A percentile compares a stretch with the other conserved stretches of the same genome.
phyloP scores from a whole-genome alignment of 2,113 vertebrate species.

The Xenotilapia caudafasciata region DNA sequence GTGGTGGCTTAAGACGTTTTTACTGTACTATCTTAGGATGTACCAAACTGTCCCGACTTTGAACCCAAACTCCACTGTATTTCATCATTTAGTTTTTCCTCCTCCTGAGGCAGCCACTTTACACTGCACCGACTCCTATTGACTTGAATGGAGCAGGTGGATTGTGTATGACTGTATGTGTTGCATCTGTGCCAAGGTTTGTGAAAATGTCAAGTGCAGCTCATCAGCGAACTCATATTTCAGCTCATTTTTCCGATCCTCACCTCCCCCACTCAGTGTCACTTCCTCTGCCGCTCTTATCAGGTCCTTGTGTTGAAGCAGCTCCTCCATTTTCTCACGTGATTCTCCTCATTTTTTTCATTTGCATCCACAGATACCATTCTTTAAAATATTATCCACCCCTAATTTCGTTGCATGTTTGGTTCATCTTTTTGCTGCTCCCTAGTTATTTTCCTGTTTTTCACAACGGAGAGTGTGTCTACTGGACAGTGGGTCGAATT shows the following conservation, averaged over 20 bases:
- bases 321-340: neutral
- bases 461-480: neutral
- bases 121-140: neutral
- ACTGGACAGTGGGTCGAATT: neutral
- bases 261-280: neutral
- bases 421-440: neutral
- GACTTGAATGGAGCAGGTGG: constrained; percentile 35
- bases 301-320: neutral
- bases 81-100: neutral
- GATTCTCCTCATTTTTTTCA: neutral
- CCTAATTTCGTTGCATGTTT: neutral
- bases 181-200: neutral
- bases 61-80: neutral
- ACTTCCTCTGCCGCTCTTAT: neutral
- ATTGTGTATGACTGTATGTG: neutral
- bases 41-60: neutral
- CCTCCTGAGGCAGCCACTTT: constrained; percentile 6
- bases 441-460: neutral
- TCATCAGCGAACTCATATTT: constrained; percentile 21
- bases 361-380: neutral
- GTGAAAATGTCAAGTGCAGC: constrained; percentile 15
- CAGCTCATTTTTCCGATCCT: neutral
- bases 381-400: neutral
- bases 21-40: neutral
- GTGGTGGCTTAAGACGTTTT: neutral